Evolutionary conservation across 2,113 vertebrate genomes (phyloP), one percentile per base, ranked within the genome.

Genomic region (Gadus macrocephalus): DNA sequence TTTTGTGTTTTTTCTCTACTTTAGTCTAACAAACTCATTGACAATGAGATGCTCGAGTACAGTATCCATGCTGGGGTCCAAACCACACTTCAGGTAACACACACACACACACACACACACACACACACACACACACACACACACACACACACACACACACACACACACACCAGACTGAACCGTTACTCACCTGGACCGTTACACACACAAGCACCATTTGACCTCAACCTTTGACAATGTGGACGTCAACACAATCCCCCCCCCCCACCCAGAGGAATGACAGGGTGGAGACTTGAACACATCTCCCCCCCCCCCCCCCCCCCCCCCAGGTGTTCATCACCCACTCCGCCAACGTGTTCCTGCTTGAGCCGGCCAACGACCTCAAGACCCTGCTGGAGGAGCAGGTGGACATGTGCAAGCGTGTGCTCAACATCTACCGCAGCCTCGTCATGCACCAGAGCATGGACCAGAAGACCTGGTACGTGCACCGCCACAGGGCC

Each of bases 401-500:
- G 66, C 97, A 99, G 59, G 96, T 98, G 0, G 97, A 99, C 86
- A 98, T 99, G 96, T 98, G 96, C 90, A 98, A 99, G 90, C 91
- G 97, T 65, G 95, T 99, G 87, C 93, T 99, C 70, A 99, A 98
- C 83, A 99, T 98, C 86, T 99, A 99, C 86, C 96, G 97, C 67
- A 95, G 96, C 87, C 95, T 99, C 88, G 96, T 99, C 75, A 97
- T 99, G 76, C 97, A 99, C 85, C 94, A 98, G 81, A 95, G 94
- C 78, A 98, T 99, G 97, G 95, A 99, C 90, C 96, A 98, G 90
- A 98, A 96, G 85, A 97, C 97, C 82, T 98, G 97, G 97, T 99
- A 96, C 42, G 42, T 49, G 42, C 42, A 49, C 42, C 11, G 8
- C 42, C 12, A 14, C 12, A 49, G 12, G 31, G 31, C 31, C 42